phyloP scores from a whole-genome alignment of 2,113 vertebrate species.

The Tupaia chinensis region DNA sequence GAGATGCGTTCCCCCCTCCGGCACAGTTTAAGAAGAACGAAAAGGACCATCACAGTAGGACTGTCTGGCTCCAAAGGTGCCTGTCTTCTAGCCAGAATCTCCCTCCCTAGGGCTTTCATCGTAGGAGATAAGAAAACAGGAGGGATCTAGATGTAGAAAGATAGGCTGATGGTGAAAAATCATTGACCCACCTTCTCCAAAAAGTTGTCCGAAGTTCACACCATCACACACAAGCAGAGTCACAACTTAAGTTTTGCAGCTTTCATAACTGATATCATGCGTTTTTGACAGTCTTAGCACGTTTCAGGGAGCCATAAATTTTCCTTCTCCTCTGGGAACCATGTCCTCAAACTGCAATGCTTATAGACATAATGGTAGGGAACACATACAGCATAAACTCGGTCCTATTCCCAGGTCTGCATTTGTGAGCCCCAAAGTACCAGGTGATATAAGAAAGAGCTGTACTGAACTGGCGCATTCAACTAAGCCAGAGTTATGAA shows the following conservation, averaged over 20 bases:
- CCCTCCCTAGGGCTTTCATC: neutral
- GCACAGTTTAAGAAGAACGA: neutral
- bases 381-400: neutral
- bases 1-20: neutral
- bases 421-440: neutral
- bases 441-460: neutral
- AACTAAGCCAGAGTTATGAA: neutral
- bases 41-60: neutral
- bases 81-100: neutral
- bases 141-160: neutral
- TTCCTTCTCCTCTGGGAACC: slow-evolving; percentile 26
- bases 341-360: slow-evolving; percentile 25
- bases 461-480: neutral
- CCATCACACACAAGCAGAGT: neutral
- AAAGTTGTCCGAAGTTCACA: neutral
- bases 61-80: neutral
- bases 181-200: neutral
- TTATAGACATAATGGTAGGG: neutral
- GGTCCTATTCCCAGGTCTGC: neutral
- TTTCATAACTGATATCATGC: neutral
- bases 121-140: neutral
- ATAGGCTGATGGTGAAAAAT: neutral
- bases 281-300: neutral
- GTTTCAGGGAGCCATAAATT: slow-evolving; percentile 34
- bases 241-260: neutral